Conservation (phyloP, 1,140 invertebrate genomes). For the Teleopsis dalmanni region DNA sequence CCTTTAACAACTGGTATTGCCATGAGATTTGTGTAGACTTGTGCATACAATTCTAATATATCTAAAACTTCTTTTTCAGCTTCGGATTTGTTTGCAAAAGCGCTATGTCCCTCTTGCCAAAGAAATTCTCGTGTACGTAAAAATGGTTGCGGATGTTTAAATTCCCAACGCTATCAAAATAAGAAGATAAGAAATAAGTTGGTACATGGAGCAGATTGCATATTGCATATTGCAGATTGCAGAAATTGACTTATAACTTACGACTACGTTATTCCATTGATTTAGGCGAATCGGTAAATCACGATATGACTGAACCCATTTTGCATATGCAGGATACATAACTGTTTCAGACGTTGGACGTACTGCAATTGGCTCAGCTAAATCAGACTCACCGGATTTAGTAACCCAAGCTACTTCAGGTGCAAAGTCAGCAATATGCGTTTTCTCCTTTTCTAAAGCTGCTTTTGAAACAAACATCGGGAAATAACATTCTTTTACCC, state of each 20-base stretch:
- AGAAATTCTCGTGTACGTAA: slow-evolving; percentile 95
- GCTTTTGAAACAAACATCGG: slow-evolving; percentile 92
- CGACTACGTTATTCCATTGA: slow-evolving; percentile 99
- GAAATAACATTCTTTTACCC: slow-evolving; percentile 96
- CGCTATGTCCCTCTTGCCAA: slow-evolving; percentile 99
- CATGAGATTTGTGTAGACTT: slow-evolving; percentile 85
- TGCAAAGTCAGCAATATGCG: slow-evolving; percentile 95
- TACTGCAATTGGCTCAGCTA: slow-evolving; percentile 97
- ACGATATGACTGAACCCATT: slow-evolving; percentile 97
- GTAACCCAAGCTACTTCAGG: slow-evolving; percentile 99
- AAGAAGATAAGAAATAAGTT: background rate
- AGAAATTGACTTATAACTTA: slow-evolving; percentile 48
- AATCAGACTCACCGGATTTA: slow-evolving; percentile 84
- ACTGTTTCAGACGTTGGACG: slow-evolving; percentile 98
- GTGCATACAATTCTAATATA: slow-evolving; percentile 78
- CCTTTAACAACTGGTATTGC: slow-evolving; percentile 95
- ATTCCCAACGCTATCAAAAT: slow-evolving; percentile 85
- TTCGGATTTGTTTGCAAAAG: slow-evolving; percentile 74
- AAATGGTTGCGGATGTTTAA: slow-evolving; percentile 99
- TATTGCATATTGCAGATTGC: no score
- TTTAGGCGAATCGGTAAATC: slow-evolving; percentile 94
- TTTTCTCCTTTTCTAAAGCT: slow-evolving; percentile 91
- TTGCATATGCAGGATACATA: slow-evolving; percentile 98
- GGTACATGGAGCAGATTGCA: slow-evolving; percentile 38
- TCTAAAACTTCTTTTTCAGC: slow-evolving; percentile 80